These are phyloP conservation scores for Eristalinus aeneus DNA, from an alignment of 2,888 invertebrate species.

Conservation along the genomic window DNA sequence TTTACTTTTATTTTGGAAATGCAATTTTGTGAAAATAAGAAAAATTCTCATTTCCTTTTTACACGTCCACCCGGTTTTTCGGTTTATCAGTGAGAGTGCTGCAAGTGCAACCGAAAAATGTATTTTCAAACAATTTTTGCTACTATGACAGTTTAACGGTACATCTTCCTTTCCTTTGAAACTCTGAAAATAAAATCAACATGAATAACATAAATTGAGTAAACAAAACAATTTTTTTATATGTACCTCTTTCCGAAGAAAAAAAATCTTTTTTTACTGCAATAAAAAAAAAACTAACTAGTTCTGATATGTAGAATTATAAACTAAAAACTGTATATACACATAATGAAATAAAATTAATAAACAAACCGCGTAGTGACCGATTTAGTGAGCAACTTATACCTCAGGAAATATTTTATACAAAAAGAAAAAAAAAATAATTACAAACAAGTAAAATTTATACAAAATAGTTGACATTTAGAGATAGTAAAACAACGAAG, in stretches of 20 bases:
- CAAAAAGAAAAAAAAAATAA: constrained; percentile 29
- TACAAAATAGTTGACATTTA: constrained; percentile 24
- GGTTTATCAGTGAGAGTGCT: constrained; percentile 13
- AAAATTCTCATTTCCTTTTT: constrained; percentile 10
- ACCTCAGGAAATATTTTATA: constrained; percentile 66
- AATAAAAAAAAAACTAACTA: constrained; percentile 12
- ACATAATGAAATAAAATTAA: constrained; percentile 1
- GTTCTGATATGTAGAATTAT: constrained; percentile 10
- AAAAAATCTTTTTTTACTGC: constrained; percentile 20
- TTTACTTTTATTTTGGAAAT: constrained; percentile 14
- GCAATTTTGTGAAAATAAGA: constrained; percentile 41
- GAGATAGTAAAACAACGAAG: constrained; percentile 7
- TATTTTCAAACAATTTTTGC: constrained; percentile 34
- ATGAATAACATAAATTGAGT: constrained; percentile 3
- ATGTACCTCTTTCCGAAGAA: constrained; percentile 44
- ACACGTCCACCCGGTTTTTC: constrained; percentile 13
- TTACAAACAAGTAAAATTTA: constrained; percentile 8
- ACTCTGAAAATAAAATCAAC: constrained; percentile 1
- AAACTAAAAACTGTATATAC: constrained; percentile 46
- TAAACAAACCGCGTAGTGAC: constrained; percentile 56
- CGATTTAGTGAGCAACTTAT: constrained; percentile 43
- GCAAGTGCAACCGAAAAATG: constrained; percentile 38
- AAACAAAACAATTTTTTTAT: constrained; percentile 54
- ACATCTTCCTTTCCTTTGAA: constrained; percentile 42
- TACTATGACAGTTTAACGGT: constrained; percentile 63